Percentiles rank a stretch among this genome's conserved stretches.
Conservation (phyloP, 2,797 vertebrate genomes). For the Xiphorhynchus erythropygius region DNA sequence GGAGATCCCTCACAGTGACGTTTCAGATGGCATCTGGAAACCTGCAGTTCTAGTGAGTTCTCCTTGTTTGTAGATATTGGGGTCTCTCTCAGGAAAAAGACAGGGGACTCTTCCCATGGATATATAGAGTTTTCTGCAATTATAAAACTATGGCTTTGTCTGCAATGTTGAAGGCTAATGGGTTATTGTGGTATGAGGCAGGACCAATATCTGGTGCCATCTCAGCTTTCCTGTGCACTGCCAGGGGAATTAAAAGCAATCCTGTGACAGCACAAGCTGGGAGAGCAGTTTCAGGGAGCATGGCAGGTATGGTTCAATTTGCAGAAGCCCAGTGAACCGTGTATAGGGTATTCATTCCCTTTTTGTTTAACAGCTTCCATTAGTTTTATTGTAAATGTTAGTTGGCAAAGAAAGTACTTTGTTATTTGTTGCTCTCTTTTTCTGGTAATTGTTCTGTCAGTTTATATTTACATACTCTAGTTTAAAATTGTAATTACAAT, state of each 20-base stretch:
- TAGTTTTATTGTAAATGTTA: not conserved
- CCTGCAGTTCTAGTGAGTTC: not conserved
- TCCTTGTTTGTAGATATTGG: fast-evolving
- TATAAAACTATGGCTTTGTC: not conserved
- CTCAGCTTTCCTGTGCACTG: fast-evolving
- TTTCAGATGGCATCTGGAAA: not conserved
- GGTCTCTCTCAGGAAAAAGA: not conserved
- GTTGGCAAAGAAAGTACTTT: not conserved
- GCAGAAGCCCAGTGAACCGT: not conserved
- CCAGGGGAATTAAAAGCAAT: not conserved
- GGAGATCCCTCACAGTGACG: fast-evolving
- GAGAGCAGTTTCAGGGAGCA: not conserved
- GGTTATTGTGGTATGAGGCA: not conserved
- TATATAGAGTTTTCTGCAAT: not conserved
- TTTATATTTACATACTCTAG: not conserved
- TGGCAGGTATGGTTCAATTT: not conserved
- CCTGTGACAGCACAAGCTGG: not conserved
- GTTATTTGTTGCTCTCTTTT: not conserved
- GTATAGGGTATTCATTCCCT: not conserved
- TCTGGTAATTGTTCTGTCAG: not conserved
- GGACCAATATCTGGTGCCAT: not conserved
- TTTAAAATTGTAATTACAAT: not conserved
- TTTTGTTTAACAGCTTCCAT: not conserved
- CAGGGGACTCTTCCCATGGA: not conserved
- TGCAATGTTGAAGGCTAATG: not conserved